phyloP scores from a whole-genome alignment of 2,888 invertebrate species.

The Margaritifera margaritifera region DNA sequence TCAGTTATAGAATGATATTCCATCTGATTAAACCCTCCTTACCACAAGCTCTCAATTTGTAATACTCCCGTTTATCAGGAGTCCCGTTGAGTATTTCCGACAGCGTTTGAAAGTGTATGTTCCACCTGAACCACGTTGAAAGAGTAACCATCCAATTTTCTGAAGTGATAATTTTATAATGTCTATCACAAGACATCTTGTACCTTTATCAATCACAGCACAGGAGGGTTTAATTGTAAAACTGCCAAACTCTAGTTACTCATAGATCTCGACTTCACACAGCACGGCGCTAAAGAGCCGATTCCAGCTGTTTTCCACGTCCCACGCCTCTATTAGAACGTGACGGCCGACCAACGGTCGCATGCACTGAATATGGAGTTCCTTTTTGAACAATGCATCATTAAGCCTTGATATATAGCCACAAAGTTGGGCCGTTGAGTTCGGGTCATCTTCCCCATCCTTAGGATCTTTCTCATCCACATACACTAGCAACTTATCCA shows the following conservation, averaged over 20 bases:
- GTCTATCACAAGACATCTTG: no score
- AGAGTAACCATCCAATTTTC: no score
- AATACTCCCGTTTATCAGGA: no score
- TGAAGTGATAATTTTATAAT: no score
- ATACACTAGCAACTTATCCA: slow-evolving; percentile 75
- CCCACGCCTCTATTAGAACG: slow-evolving; percentile 75
- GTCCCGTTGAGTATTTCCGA: no score
- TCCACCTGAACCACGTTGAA: no score
- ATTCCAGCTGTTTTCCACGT: slow-evolving; percentile 74
- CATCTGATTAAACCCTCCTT: no score
- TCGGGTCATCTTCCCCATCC: slow-evolving; percentile 54
- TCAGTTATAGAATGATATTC: no score
- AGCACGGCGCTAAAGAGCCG: slow-evolving; percentile 75
- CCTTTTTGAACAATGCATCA: slow-evolving; percentile 74
- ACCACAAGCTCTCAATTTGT: no score
- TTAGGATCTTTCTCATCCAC: slow-evolving; percentile 71
- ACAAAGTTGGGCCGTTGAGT: slow-evolving; percentile 71
- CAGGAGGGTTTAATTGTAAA: no score
- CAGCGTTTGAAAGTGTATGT: no score
- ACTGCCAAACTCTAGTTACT: slow-evolving; percentile 20
- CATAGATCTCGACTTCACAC: slow-evolving; percentile 76
- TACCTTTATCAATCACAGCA: no score
- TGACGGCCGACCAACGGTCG: slow-evolving; percentile 73
- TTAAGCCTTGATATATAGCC: slow-evolving; percentile 74
- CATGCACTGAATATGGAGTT: slow-evolving; percentile 74